Base-by-base conservation (phyloP, 53 echinoderm and acorn worm species). In the Antedon mediterranea region DNA sequence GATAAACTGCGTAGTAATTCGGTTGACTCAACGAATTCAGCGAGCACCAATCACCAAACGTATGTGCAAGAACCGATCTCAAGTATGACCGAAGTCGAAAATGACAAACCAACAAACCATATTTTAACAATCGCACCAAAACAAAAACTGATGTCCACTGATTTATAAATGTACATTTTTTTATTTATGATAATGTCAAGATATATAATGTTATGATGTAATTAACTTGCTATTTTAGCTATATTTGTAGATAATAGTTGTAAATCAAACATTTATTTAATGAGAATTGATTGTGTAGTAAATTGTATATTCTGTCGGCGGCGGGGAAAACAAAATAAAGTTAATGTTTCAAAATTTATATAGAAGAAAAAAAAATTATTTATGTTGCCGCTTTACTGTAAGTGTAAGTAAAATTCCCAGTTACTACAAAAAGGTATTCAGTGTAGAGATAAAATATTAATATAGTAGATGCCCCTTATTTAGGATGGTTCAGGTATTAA, bases 41-140 rank as follows among this genome's bases (percentile, higher is more conserved):
- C 92, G 43, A 86, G 84, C 26, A 84, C 82, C 71, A 86, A 83
- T 13, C 82, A 88, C 26, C 85, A 83, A 18, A 74, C 85, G 4
- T 43, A 71, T 23, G 20, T 26, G 43, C 77, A 87, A 43, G 84
- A 84, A 71, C 82, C 73, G 30, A 75, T 83, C 9, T 37, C 75
- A 13, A 84, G 88, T 34, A 85, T 98, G 71, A 90, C 98, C 7
- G 98, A 98, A 77, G 98, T 98, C 29, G 98, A 98, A 78, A 90
- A 86, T 34, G 98, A 98, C 43, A 86, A 90, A 0, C 98, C 98
- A 37, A 83, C 76, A 30, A 93, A 86, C 28, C 85, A 57, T 57
- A 57, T 57, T 13, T 57, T 57, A 57, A 2, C 57, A 8, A 57
- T 57, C 3, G 57, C 20, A 57, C 57, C 57, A 57, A 57, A 57